phyloP scores from a whole-genome alignment of 2,888 invertebrate genomes.

The Cancer borealis region DNA sequence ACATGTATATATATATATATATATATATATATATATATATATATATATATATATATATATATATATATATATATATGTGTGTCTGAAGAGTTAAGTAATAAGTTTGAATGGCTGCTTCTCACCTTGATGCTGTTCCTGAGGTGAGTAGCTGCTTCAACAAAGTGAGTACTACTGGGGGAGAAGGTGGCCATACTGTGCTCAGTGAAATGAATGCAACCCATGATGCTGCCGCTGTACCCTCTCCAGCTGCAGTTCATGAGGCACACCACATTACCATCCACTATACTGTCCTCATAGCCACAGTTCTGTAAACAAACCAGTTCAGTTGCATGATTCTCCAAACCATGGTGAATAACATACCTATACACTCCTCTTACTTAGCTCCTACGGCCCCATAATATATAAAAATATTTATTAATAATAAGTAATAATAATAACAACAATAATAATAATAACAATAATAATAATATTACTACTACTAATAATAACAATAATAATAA shows the following conservation, averaged over 20 bases:
- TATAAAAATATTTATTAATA: not conserved
- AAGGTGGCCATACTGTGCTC: constrained; percentile 48
- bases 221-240: constrained; percentile 54
- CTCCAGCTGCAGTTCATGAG: constrained; percentile 66
- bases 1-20: not conserved
- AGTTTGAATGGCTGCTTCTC: not conserved
- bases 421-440: too few species aligned
- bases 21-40: constrained; percentile 45
- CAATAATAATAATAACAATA: too few species aligned
- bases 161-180: constrained; percentile 48
- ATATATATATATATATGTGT: not conserved
- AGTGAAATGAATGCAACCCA: constrained; percentile 64
- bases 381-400: not conserved
- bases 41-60: constrained; percentile 39
- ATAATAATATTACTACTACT: too few species aligned
- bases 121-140: constrained; percentile 61
- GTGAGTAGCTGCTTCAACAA: constrained; percentile 56
- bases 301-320: constrained; percentile 49
- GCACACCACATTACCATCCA: constrained; percentile 1
- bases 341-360: too few species aligned
- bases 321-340: too few species aligned
- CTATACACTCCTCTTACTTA: too few species aligned
- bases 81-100: not conserved
- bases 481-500: too few species aligned
- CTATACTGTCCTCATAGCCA: constrained; percentile 61